A percentile compares a stretch with the other conserved stretches of the same genome.
Evolutionary conservation across 2,888 invertebrate genomes (phyloP).

Genomic region (Tetragnatha montana): DNA sequence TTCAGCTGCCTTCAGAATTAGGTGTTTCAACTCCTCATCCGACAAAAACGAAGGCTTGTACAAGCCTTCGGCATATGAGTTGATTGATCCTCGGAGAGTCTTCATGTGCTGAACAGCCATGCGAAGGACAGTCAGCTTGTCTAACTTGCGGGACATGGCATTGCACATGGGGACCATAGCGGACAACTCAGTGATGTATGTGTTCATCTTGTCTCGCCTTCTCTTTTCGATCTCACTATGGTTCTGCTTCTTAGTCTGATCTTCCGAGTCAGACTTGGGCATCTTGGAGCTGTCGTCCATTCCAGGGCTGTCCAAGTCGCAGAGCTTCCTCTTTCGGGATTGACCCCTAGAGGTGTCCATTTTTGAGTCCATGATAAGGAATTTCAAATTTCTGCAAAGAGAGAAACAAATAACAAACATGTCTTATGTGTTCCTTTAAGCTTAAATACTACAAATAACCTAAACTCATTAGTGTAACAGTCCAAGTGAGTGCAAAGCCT

Average conservation of each 20-base stretch:
- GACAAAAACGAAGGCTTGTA: constrained; percentile 88
- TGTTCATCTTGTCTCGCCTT: constrained; percentile 96
- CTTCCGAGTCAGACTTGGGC: constrained; percentile 47
- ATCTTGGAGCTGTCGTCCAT: constrained; percentile 49
- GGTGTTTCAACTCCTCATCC: constrained; percentile 89
- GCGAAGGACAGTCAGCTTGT: constrained; percentile 90
- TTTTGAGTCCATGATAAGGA: constrained; percentile 21
- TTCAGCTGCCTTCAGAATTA: constrained; percentile 90
- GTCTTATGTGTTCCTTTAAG: too few relatives aligned
- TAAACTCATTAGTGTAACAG: too few relatives aligned
- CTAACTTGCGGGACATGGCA: constrained; percentile 93
- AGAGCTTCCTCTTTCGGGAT: constrained; percentile 56
- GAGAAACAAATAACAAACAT: neutral
- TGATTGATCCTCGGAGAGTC: constrained; percentile 83
- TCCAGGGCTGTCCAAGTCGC: constrained; percentile 48
- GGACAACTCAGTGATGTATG: constrained; percentile 91
- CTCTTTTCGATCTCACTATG: constrained; percentile 98
- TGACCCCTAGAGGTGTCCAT: constrained; percentile 34
- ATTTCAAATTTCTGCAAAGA: neutral
- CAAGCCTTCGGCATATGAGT: constrained; percentile 85
- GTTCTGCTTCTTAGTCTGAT: constrained; percentile 83
- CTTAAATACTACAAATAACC: too few relatives aligned
- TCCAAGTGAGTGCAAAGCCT: too few relatives aligned
- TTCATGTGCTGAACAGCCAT: constrained; percentile 96
- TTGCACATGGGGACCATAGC: constrained; percentile 95